These are phyloP conservation scores for Ephestia elutella DNA, from an alignment of 1,140 invertebrate species.

Conservation along the genomic window DNA sequence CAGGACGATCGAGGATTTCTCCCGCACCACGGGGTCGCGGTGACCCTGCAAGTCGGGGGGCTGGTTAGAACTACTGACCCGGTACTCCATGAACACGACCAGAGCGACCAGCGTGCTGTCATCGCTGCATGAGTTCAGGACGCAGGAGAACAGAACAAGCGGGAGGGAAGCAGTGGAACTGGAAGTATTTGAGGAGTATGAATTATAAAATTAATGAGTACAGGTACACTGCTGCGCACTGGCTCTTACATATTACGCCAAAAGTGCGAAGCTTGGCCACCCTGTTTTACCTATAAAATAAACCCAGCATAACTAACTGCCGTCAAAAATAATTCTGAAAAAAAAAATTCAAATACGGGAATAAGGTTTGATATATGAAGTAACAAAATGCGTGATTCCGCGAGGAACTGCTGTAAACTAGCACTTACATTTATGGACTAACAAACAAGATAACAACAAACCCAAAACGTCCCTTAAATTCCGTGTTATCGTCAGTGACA, in stretches of 20 bases:
- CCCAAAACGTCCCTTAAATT: not conserved
- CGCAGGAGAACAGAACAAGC: constrained; percentile 54
- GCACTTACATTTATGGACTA: no score
- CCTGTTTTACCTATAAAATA: no score
- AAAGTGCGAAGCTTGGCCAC: no score
- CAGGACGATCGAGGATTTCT: constrained; percentile 40
- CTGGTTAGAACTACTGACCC: constrained; percentile 56
- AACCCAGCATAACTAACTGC: no score
- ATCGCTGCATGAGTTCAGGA: constrained; percentile 61
- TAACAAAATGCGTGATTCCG: no score
- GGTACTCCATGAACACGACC: constrained; percentile 67
- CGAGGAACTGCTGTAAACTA: no score
- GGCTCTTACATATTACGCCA: no score
- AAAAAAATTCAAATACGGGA: no score
- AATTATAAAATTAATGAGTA: no score
- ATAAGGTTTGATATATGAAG: no score
- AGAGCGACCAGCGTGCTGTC: constrained; percentile 62
- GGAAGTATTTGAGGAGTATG: constrained; percentile 76
- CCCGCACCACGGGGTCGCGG: constrained; percentile 60
- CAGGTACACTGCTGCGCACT: no score
- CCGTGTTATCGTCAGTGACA: not conserved
- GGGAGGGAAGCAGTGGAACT: constrained; percentile 75
- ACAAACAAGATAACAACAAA: not conserved
- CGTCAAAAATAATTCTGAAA: no score
- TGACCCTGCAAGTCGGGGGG: constrained; percentile 63